These are phyloP conservation scores for Muricea muricata DNA, from an alignment of 92 coral and sea anemone genomes.

Conservation along the genomic window DNA sequence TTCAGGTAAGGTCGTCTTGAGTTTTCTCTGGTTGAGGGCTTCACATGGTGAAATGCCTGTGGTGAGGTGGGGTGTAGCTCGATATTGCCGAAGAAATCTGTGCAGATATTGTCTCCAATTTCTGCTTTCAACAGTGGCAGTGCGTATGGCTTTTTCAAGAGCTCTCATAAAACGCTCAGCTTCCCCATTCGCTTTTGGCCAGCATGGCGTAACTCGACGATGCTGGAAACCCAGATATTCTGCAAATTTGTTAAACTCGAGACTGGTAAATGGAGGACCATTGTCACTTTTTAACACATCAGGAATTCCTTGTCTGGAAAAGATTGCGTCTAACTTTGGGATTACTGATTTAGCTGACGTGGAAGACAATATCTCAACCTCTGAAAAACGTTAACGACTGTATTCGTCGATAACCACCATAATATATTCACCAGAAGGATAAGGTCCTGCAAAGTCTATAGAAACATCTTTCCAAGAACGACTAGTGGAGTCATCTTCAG, in stretches of 20 bases:
- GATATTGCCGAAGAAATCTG: conserved; percentile 54
- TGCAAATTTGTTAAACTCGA: conserved; percentile 25
- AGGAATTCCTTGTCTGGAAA: conserved; percentile 52
- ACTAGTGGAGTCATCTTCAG: not conserved
- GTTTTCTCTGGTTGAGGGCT: conserved; percentile 6
- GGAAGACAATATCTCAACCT: conserved; percentile 38
- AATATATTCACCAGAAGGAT: conserved; percentile 33
- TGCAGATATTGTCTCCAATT: conserved; percentile 49
- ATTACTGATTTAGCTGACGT: conserved; percentile 19
- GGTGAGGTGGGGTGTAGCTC: conserved; percentile 47
- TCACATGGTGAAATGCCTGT: conserved; percentile 42
- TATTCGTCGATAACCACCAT: conserved; percentile 41
- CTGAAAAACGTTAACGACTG: conserved; percentile 34
- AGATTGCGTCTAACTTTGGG: conserved; percentile 29
- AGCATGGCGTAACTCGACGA: conserved; percentile 38
- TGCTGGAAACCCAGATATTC: conserved; percentile 46
- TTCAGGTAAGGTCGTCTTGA: not conserved
- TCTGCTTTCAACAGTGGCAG: conserved; percentile 16
- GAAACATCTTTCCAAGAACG: conserved; percentile 11
- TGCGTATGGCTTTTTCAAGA: conserved; percentile 15
- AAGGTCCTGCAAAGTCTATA: conserved; percentile 33
- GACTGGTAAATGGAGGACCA: conserved; percentile 50
- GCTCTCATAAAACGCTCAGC: conserved; percentile 48
- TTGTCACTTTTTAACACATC: conserved; percentile 46
- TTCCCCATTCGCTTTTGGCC: conserved; percentile 51